Conservation (phyloP, 2,113 vertebrate genomes). For the Patagioenas fasciata region DNA sequence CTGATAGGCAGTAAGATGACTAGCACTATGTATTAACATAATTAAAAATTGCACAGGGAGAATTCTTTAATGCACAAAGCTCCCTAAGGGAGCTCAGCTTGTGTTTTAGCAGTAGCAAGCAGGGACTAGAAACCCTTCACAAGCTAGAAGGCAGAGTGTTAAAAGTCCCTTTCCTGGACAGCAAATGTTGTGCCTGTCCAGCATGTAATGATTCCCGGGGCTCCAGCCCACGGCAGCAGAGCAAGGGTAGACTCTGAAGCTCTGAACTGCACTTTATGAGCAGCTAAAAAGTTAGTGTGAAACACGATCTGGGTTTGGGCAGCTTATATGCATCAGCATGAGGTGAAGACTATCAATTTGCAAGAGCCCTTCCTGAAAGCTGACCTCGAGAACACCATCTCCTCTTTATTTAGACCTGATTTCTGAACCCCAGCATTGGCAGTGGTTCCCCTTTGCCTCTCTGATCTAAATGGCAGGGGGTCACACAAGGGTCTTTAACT, state of each 20-base stretch:
- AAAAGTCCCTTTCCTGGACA: neutral
- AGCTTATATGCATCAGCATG: neutral
- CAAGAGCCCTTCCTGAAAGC: neutral
- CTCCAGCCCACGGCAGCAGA: neutral
- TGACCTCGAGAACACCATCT: neutral
- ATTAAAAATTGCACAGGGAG: neutral
- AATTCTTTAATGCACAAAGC: neutral
- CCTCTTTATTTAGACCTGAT: neutral
- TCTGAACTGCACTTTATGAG: neutral
- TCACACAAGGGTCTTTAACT: neutral
- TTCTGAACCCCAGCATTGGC: fast-evolving
- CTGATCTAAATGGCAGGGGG: neutral
- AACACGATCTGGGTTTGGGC: neutral
- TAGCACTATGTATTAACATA: neutral
- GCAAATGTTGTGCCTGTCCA: neutral
- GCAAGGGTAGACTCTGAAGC: neutral
- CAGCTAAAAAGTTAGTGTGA: fast-evolving
- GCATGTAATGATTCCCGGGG: neutral
- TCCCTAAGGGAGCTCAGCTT: neutral
- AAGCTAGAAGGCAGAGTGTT: neutral
- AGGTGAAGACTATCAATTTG: neutral
- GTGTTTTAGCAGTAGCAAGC: neutral
- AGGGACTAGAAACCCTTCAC: neutral
- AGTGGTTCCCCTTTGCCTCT: neutral
- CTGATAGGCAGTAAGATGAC: neutral